Percentiles rank a stretch among this genome's conserved stretches.
Conservation (phyloP, 2,888 invertebrate species). For the Hermaeophaga mercurialis region DNA sequence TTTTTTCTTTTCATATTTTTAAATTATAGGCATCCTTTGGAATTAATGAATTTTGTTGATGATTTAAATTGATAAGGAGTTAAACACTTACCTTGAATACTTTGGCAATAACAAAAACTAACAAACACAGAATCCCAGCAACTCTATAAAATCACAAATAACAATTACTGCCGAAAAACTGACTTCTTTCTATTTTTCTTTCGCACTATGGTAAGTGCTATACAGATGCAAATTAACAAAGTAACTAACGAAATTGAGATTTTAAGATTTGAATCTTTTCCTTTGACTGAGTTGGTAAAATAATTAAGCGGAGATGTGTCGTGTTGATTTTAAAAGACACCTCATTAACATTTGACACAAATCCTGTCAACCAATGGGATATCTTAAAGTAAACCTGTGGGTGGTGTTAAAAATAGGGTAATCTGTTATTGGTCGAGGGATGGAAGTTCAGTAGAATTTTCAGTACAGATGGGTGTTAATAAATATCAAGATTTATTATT, state of each 20-base stretch:
- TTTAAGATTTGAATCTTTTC: conserved; percentile 8
- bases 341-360: conserved; percentile 46
- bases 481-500: background rate
- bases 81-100: too few relatives aligned
- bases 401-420: conserved; percentile 39
- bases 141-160: too few relatives aligned
- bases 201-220: background rate
- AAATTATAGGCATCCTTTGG: too few relatives aligned
- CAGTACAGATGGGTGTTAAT: background rate
- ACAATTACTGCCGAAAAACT: too few relatives aligned
- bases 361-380: conserved; percentile 43
- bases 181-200: background rate
- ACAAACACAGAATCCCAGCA: too few relatives aligned
- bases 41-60: too few relatives aligned
- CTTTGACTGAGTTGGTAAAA: conserved; percentile 35
- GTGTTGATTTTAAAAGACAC: conserved; percentile 36
- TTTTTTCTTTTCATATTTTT: too few relatives aligned
- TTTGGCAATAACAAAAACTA: too few relatives aligned
- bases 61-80: too few relatives aligned
- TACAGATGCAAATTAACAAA: background rate
- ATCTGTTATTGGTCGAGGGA: conserved; percentile 14
- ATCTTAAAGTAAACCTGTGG: conserved; percentile 36
- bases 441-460: background rate
- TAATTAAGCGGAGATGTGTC: conserved; percentile 40
- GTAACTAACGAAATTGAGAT: conserved; percentile 29